Evolutionary conservation across 2,797 vertebrate genomes (phyloP), one percentile per base, ranked within the genome.

Genomic region (Falco peregrinus): DNA sequence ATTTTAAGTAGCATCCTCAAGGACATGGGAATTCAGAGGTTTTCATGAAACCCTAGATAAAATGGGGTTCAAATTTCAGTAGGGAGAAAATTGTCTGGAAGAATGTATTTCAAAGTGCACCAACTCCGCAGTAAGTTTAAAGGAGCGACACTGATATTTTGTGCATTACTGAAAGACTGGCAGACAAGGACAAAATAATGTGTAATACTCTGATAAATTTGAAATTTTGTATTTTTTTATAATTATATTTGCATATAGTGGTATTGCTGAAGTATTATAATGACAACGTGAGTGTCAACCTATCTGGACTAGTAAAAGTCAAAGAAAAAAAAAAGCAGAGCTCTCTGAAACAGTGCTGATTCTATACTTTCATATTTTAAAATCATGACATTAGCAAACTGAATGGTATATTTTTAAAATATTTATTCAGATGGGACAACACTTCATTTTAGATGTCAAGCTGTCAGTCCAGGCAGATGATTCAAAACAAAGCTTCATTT

Each of bases 371-470:
- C 84, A 83, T 81, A 84, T 81, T 94, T 95, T 81, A 85, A 94
- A 94, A 63, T 68, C 48, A 85, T 39, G 74, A 92, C 89, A 96
- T 88, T 93, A 95, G 48, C 24, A 89, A 94, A 95, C 78, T 16
- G 2, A 61, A 53, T 33, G 20, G 89, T 47, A 71, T 29, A 57
- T 48, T 89, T 94, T 76, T 39, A 5, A 90, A 96, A 89, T 53
- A 94, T 93, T 89, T 83, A 90, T 97, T 95, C 90, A 92, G 78
- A 87, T 64, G 35, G 74, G 78, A 82, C 82, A 51, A 60, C 80
- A 88, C 87, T 95, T 95, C 73, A 80, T 80, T 94, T 94, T 39
- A 69, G 73, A 83, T 75, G 87, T 85, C 39, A 93, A 94, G 43
- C 76, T 93, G 82, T 92, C 89, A 85, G 43, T 96, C 74, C 84